Percentiles rank a stretch among this genome's conserved stretches.
phyloP scores from a whole-genome alignment of 92 coral and sea anemone species.

The Paramuricea clavata region DNA sequence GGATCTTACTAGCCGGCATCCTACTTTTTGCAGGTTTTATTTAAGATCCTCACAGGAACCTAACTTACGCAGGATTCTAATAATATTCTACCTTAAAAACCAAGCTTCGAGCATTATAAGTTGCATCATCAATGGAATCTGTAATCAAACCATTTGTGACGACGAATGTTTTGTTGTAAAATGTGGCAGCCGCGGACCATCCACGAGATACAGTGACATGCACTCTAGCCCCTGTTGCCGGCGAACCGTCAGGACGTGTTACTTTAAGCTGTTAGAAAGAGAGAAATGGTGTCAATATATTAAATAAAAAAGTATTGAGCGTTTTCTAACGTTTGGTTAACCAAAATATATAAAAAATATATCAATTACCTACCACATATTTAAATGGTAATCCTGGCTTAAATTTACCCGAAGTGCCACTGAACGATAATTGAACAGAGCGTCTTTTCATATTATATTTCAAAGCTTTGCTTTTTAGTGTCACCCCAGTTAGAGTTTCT shows the following conservation, averaged over 20 bases:
- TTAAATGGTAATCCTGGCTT: conserved; percentile 90
- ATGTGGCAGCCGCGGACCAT: not conserved
- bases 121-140: conserved; percentile 60
- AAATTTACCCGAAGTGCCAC: conserved; percentile 72
- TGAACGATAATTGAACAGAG: conserved; percentile 59
- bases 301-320: too few species aligned
- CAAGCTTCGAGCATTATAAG: conserved; percentile 35
- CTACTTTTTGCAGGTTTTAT: too few species aligned
- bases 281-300: too few species aligned
- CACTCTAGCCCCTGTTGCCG: conserved; percentile 58
- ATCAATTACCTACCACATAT: conserved; percentile 76
- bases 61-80: too few species aligned
- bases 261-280: conserved; percentile 67
- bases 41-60: not conserved
- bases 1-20: too few species aligned
- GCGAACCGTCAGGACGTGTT: conserved; percentile 76
- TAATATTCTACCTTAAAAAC: conserved; percentile 54
- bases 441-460: conserved; percentile 56
- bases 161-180: conserved; percentile 47
- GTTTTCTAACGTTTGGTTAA: too few species aligned
- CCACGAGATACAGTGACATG: conserved; percentile 41
- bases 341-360: too few species aligned
- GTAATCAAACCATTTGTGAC: conserved; percentile 74
- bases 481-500: conserved; percentile 81
- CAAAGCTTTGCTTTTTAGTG: conserved; percentile 70